These are phyloP conservation scores for Lagopus muta DNA, from an alignment of 2,113 vertebrate species.

Conservation along the genomic window DNA sequence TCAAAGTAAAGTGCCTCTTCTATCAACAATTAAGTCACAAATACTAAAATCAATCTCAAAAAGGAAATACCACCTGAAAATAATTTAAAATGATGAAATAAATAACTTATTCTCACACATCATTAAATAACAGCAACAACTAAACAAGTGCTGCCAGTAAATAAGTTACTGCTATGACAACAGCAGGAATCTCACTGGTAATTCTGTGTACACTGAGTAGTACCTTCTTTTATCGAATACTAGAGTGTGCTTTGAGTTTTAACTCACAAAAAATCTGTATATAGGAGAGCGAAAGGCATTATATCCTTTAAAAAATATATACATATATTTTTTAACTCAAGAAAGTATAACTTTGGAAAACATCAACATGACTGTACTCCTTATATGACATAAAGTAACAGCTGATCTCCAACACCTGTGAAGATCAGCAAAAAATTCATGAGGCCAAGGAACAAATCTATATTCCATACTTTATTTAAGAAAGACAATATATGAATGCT, in stretches of 20 bases:
- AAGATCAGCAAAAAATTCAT: not conserved
- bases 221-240: not conserved
- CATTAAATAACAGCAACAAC: not conserved
- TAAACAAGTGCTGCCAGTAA: not conserved
- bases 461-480: not conserved
- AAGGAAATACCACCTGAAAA: not conserved
- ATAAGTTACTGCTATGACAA: not conserved
- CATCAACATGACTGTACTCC: not conserved
- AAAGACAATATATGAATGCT: not conserved
- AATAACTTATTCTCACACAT: not conserved
- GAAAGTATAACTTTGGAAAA: not conserved
- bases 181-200: not conserved
- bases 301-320: not conserved
- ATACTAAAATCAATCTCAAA: not conserved
- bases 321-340: not conserved
- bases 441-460: not conserved
- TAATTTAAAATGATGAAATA: not conserved
- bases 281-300: not conserved
- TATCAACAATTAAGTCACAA: slow-evolving; percentile 6
- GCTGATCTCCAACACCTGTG: not conserved
- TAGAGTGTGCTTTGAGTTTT: not conserved
- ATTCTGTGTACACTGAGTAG: not conserved
- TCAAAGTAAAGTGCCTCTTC: not conserved
- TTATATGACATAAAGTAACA: not conserved
- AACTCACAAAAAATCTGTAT: not conserved